Conservation (phyloP, 2,113 vertebrate species). For the Ursus arctos region DNA sequence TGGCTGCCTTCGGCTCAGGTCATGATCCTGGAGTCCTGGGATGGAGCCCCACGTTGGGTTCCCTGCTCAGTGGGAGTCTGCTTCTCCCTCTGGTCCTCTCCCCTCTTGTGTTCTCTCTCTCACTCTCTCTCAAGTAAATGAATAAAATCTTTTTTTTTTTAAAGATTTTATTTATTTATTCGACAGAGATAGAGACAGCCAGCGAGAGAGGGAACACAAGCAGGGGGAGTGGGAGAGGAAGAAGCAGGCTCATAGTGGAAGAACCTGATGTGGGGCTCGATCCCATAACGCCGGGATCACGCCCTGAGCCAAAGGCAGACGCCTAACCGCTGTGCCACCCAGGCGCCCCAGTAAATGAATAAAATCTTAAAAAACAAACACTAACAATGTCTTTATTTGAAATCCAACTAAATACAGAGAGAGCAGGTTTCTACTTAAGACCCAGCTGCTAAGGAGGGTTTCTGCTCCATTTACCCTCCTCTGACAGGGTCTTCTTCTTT, state of each 20-base stretch:
- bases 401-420: constrained; percentile 51
- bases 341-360: background rate
- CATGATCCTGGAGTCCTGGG: too few relatives aligned
- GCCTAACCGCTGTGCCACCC: too few relatives aligned
- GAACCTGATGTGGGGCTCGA: too few relatives aligned
- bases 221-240: too few relatives aligned
- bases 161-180: too few relatives aligned
- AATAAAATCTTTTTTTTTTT: background rate
- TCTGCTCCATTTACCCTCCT: constrained; percentile 58
- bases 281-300: too few relatives aligned
- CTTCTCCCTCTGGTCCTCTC: background rate
- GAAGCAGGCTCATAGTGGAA: too few relatives aligned
- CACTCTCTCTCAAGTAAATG: background rate
- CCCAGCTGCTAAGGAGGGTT: constrained; percentile 14
- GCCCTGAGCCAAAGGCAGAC: too few relatives aligned
- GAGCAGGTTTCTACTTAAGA: constrained; percentile 58
- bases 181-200: too few relatives aligned
- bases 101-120: background rate
- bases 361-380: background rate
- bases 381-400: constrained; percentile 62
- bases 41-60: too few relatives aligned
- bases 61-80: background rate
- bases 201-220: too few relatives aligned
- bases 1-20: too few relatives aligned
- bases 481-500: constrained; percentile 7